These are phyloP conservation scores for Chromis chromis DNA, from an alignment of 2,797 vertebrate species.

Conservation along the genomic window DNA sequence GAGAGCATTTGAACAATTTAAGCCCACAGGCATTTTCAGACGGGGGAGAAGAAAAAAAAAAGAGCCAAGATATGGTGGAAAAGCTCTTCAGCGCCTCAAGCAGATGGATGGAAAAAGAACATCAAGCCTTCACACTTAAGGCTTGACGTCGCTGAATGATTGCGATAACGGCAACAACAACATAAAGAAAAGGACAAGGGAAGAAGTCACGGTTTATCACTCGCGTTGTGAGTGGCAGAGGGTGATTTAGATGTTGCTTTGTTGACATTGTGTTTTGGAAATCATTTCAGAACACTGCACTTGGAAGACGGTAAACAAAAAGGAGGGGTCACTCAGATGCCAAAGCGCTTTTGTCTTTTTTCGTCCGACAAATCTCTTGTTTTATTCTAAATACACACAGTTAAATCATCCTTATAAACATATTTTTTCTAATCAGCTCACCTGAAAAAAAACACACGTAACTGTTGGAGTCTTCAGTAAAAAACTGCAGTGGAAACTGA, in stretches of 20 bases:
- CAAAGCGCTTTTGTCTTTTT: conserved; percentile 1
- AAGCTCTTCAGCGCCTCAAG: conserved; percentile 69
- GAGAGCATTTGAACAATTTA: conserved; percentile 81
- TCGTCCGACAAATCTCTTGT: not conserved
- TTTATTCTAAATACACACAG: not conserved
- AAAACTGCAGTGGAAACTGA: not conserved
- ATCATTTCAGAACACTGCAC: not conserved
- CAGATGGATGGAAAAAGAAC: conserved; percentile 74
- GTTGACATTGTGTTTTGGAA: not conserved
- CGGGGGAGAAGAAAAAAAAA: conserved; percentile 31
- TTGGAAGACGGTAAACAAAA: not conserved
- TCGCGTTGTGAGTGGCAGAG: conserved; percentile 33
- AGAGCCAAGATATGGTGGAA: conserved; percentile 69
- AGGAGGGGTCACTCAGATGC: conserved; percentile 7
- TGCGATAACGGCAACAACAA: conserved; percentile 67
- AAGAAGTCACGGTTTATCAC: conserved; percentile 59
- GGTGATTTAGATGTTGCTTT: conserved; percentile 16
- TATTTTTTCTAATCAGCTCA: conserved; percentile 6
- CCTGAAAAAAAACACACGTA: not conserved
- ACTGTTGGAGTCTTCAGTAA: not conserved
- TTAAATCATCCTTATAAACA: not conserved
- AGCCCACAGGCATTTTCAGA: conserved; percentile 77
- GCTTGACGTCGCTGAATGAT: conserved; percentile 65
- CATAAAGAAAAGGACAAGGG: conserved; percentile 58
- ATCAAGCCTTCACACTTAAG: conserved; percentile 69